Base-by-base conservation (phyloP, 2,113 vertebrate species). In the Scalopus aquaticus region DNA sequence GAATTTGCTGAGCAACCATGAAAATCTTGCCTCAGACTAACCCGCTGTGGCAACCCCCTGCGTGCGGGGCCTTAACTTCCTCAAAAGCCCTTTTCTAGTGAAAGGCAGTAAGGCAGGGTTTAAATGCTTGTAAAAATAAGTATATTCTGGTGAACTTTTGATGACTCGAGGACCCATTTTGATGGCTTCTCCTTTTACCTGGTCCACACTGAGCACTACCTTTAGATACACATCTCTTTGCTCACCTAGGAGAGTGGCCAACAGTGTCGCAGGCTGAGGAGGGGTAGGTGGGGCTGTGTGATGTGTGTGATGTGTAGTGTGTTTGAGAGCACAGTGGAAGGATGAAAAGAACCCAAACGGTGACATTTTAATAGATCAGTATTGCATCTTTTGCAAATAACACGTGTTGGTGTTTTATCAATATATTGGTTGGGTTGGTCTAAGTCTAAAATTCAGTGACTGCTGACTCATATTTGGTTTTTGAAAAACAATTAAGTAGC, bases 261-360 rank as follows among this genome's bases (percentile, higher is more conserved):
- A 7, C 54, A 22, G 6, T 56, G 54, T 22, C 20, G 5, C 5
- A 28, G 10, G 60, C 60, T 62, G 16, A 62, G 2, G 8, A 2
- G 17, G 44, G 54, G 49, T 17, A 28, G 11, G 54, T 56, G 67
- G 2, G 37, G 12, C 28, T 42, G 35, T 39, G 9, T 22, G 37
- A 73, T 79, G 65, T 9, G 49, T 30, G 26, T 35, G 15, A 7
- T 81, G 42, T 37, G 17, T 30, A 19, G 42, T 56, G 15, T 74
- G 35, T 56, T 15, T 64, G 32, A 17, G 42, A 62, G 4, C 49
- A 62, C 51, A 80, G 35, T 54, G 39, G 30, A 5, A 88, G 9
- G 12, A 74, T 77, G 44, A 58, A 84, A 88, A 64, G 44, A 80
- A 87, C 69, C 44, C n/a, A 87, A 49, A 93, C 58, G 17, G 37